A percentile compares a stretch with the other conserved stretches of the same genome.
Conservation (phyloP, 2,113 vertebrate genomes). For the Himantopus leucocephalus region DNA sequence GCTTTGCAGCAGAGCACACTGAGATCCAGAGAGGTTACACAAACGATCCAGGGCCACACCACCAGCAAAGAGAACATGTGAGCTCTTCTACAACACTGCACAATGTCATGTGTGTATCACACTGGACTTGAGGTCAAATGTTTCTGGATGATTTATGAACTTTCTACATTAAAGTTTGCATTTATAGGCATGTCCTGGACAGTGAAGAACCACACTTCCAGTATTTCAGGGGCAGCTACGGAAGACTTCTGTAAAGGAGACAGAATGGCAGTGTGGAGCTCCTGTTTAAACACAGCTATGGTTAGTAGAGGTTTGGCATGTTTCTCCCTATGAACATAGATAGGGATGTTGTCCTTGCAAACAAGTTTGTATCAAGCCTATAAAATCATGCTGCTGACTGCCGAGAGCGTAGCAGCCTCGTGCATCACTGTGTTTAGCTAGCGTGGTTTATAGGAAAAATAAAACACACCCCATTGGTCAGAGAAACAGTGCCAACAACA, state of each 20-base stretch:
- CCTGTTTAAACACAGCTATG: not conserved
- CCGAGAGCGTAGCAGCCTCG: not conserved
- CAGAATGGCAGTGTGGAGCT: not conserved
- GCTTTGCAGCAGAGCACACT: not conserved
- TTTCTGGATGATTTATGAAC: not conserved
- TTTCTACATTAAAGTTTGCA: not conserved
- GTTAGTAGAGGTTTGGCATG: not conserved
- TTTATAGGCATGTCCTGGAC: not conserved
- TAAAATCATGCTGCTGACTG: not conserved
- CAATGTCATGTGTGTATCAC: not conserved
- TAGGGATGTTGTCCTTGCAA: not conserved
- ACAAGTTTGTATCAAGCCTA: not conserved
- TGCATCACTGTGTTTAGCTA: not conserved
- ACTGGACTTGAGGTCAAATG: not conserved
- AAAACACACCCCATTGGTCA: not conserved
- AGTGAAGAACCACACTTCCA: not conserved
- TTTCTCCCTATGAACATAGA: not conserved
- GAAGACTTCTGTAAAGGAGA: not conserved
- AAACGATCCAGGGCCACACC: not conserved
- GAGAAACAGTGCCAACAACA: not conserved
- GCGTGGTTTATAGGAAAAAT: not conserved
- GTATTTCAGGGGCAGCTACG: not conserved
- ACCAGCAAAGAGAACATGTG: fast-evolving
- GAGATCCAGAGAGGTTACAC: not conserved
- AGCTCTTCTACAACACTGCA: not conserved